Evolutionary conservation across 2,113 vertebrate genomes (phyloP).

Genomic region (Elachura formosa): DNA sequence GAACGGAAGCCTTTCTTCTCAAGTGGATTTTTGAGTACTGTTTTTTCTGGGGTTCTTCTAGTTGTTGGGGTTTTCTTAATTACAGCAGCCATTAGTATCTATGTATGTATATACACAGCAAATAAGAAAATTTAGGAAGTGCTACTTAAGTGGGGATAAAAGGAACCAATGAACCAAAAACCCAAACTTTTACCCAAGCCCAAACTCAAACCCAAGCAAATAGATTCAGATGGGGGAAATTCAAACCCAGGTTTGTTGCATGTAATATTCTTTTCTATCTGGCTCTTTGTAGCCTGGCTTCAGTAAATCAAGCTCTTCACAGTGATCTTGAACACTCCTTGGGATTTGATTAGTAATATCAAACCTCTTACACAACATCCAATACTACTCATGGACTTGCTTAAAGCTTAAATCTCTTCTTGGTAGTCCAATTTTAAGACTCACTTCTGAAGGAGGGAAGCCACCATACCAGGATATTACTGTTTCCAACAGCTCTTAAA

Average conservation of each 20-base stretch:
- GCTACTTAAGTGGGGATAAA: background rate
- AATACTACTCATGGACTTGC: background rate
- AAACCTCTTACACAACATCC: background rate
- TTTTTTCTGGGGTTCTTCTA: background rate
- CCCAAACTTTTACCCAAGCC: background rate
- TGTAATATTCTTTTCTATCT: background rate
- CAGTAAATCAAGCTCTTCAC: background rate
- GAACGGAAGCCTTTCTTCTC: slow-evolving; percentile 11
- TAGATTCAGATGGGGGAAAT: background rate
- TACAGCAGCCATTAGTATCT: background rate
- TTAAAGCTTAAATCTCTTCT: background rate
- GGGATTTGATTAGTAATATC: background rate
- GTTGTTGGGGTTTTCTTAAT: background rate
- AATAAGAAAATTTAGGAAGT: background rate
- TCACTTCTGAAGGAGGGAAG: background rate
- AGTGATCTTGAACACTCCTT: background rate
- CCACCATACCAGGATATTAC: background rate
- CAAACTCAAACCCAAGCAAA: background rate
- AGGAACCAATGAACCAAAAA: background rate
- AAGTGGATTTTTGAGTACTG: background rate
- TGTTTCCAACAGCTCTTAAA: background rate
- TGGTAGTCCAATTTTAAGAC: background rate
- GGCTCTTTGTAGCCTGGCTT: background rate
- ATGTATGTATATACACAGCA: background rate
- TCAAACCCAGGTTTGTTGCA: background rate